Conservation (phyloP, 2,888 invertebrate species). For the Scaptodrosophila latifasciaeformis region DNA sequence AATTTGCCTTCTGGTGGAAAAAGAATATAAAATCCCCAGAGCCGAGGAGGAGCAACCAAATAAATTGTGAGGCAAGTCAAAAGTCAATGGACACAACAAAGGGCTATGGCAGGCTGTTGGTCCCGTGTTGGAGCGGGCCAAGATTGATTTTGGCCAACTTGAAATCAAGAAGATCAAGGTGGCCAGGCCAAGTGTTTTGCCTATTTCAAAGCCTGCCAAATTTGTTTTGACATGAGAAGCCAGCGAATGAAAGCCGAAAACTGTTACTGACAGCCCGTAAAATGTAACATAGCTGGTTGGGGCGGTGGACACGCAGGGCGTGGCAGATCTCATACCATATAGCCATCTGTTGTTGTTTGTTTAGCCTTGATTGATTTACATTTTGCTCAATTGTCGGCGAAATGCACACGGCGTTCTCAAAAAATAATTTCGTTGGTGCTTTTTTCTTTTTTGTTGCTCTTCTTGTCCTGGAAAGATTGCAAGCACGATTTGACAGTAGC, state of each 20-base stretch:
- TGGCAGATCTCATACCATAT: too few relatives aligned
- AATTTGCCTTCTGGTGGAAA: slow-evolving; percentile 17
- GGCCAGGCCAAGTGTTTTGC: neutral
- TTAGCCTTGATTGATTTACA: slow-evolving; percentile 27
- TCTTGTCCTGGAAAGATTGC: too few relatives aligned
- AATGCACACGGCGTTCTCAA: slow-evolving; percentile 1
- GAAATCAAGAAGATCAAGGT: slow-evolving; percentile 7
- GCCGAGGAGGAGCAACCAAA: slow-evolving; percentile 24
- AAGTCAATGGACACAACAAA: slow-evolving; percentile 1
- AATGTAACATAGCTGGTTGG: too few relatives aligned
- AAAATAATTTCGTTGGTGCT: neutral
- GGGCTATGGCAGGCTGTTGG: neutral
- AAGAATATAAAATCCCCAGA: slow-evolving; percentile 15
- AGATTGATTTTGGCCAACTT: slow-evolving; percentile 1
- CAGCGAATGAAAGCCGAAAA: too few relatives aligned
- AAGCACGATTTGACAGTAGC: slow-evolving; percentile 14
- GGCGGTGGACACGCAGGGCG: slow-evolving; percentile 9
- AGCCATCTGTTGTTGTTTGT: neutral
- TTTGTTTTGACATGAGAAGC: slow-evolving; percentile 4
- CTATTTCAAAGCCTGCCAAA: slow-evolving; percentile 8
- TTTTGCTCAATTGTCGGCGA: neutral
- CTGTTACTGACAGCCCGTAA: too few relatives aligned
- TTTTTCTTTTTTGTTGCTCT: too few relatives aligned
- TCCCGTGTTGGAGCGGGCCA: neutral
- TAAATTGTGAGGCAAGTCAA: slow-evolving; percentile 10